Percentiles rank a stretch among this genome's conserved stretches.
phyloP scores from a whole-genome alignment of 2,113 vertebrate species.

The Siniperca chuatsi region DNA sequence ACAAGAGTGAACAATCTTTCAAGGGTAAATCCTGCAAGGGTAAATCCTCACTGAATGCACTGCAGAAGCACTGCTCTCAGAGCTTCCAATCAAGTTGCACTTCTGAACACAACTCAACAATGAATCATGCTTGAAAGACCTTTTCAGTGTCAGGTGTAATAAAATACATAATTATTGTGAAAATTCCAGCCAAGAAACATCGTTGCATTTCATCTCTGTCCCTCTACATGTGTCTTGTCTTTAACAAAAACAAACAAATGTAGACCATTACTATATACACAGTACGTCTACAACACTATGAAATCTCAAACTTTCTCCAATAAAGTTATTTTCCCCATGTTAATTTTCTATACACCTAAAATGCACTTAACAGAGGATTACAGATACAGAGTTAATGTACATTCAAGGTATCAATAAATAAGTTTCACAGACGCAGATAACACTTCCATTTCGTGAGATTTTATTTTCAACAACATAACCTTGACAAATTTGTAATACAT shows the following conservation, averaged over 20 bases:
- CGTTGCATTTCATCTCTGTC: too few relatives aligned
- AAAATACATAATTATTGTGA: background rate
- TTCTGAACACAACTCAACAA: background rate
- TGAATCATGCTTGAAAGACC: background rate
- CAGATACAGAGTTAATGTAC: background rate
- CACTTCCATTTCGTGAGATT: slow-evolving; percentile 82
- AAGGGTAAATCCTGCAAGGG: background rate
- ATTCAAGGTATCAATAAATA: slow-evolving; percentile 2
- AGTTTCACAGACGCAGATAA: slow-evolving; percentile 38
- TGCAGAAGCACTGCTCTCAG: too few relatives aligned
- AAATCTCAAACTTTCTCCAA: too few relatives aligned
- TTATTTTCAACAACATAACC: slow-evolving; percentile 87
- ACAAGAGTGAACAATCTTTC: background rate
- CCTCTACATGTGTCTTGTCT: too few relatives aligned
- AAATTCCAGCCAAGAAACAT: background rate
- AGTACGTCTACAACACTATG: background rate
- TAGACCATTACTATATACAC: background rate
- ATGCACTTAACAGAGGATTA: background rate
- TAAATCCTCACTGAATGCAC: background rate
- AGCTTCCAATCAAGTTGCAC: background rate
- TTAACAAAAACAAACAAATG: too few relatives aligned
- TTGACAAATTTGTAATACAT: slow-evolving; percentile 88
- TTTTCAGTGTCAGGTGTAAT: background rate
- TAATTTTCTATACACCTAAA: background rate
- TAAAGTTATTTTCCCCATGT: background rate